Percentiles rank a stretch among this genome's conserved stretches.
Evolutionary conservation across 2,113 vertebrate genomes (phyloP).

Genomic region (Heliornis fulica): DNA sequence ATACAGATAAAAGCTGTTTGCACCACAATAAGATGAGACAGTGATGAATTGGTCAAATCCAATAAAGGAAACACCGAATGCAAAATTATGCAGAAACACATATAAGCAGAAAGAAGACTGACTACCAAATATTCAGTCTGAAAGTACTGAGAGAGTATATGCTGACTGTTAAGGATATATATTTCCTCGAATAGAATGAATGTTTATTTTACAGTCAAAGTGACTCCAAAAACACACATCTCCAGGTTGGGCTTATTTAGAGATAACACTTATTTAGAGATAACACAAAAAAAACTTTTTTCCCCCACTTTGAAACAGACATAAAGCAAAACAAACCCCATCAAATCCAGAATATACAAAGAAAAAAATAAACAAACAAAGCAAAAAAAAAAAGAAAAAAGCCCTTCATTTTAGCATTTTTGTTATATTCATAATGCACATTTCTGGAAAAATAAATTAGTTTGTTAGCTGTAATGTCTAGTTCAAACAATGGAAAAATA

Average conservation of each 20-base stretch:
- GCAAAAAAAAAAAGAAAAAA: too few species aligned
- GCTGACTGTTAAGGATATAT: background rate
- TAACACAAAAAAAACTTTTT: too few species aligned
- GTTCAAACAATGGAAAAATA: background rate
- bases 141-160: background rate
- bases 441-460: background rate
- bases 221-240: background rate
- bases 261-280: background rate
- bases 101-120: background rate
- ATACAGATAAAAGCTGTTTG: background rate
- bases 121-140: background rate
- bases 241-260: background rate
- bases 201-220: background rate
- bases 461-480: background rate
- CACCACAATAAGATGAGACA: background rate
- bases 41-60: background rate
- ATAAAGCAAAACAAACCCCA: background rate
- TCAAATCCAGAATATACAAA: background rate
- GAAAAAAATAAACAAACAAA: too few species aligned
- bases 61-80: background rate
- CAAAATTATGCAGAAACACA: background rate
- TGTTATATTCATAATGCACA: background rate
- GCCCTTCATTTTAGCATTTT: background rate
- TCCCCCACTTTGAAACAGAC: background rate
- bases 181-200: background rate